Conservation (phyloP, 92 coral and sea anemone species). For the Bergia sp. region DNA sequence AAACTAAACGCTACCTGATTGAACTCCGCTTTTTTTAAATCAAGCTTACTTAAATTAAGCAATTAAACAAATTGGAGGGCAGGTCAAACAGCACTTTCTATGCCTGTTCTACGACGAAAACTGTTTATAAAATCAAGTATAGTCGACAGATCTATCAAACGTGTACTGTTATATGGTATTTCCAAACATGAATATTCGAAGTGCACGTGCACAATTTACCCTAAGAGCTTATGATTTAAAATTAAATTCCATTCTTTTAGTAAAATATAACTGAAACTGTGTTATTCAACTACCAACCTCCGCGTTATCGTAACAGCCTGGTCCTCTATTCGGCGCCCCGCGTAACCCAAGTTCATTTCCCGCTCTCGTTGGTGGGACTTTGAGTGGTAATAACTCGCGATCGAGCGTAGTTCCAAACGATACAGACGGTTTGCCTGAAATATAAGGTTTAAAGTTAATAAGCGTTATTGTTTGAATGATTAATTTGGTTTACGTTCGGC, state of each 20-base stretch:
- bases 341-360: constrained; percentile 86
- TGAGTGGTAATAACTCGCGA: constrained; percentile 85
- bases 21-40: no score
- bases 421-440: constrained; percentile 56
- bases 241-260: neutral
- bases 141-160: no score
- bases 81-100: no score
- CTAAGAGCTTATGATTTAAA: no score
- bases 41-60: no score
- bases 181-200: neutral
- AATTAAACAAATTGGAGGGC: no score
- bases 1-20: no score
- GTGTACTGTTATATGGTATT: neutral
- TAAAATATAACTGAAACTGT: neutral
- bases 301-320: constrained; percentile 94
- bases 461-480: neutral
- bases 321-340: constrained; percentile 90
- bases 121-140: no score
- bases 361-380: constrained; percentile 88
- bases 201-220: neutral
- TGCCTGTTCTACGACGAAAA: no score
- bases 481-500: neutral
- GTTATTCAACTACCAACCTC: constrained; percentile 64
- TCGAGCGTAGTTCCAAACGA: constrained; percentile 92
- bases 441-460: neutral